Evolutionary conservation across 1,140 invertebrate genomes (phyloP).

Genomic region (Rhysida immarginata): DNA sequence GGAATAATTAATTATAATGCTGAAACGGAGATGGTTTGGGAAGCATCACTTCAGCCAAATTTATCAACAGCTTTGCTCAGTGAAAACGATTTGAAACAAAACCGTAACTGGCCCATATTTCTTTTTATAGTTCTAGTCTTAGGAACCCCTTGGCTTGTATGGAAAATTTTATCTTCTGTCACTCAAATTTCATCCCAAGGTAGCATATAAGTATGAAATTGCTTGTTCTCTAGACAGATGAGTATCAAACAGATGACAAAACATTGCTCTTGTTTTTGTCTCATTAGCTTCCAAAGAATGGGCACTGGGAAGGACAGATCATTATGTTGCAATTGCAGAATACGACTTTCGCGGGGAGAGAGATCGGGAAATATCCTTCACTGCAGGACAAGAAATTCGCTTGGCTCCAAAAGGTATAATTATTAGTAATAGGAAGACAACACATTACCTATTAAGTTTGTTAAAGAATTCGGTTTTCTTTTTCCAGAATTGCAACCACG

Average conservation of each 20-base stretch:
- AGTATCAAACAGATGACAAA: too few species aligned
- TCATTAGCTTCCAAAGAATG: conserved; percentile 32
- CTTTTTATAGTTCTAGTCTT: neutral
- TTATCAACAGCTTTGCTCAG: neutral
- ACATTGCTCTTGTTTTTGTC: too few species aligned
- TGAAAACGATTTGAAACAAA: neutral
- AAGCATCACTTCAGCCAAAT: neutral
- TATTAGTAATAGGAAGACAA: neutral
- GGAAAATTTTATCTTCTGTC: neutral
- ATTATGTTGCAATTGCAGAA: conserved; percentile 51
- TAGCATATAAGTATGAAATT: too few species aligned
- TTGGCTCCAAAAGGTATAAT: conserved; percentile 55
- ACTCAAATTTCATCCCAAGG: too few species aligned
- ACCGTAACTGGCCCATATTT: neutral
- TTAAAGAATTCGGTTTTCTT: too few species aligned
- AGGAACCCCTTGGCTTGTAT: neutral
- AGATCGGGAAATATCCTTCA: conserved; percentile 59
- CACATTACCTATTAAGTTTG: too few species aligned
- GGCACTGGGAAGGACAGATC: conserved; percentile 42
- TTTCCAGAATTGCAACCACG: conserved; percentile 23
- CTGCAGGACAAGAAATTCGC: conserved; percentile 54
- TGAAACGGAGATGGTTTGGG: too few species aligned
- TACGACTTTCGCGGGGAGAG: conserved; percentile 58
- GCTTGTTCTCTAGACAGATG: too few species aligned
- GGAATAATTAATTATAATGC: too few species aligned